A percentile compares a stretch with the other conserved stretches of the same genome.
Conservation (phyloP, 2,797 vertebrate species). For the Anabas testudineus region DNA sequence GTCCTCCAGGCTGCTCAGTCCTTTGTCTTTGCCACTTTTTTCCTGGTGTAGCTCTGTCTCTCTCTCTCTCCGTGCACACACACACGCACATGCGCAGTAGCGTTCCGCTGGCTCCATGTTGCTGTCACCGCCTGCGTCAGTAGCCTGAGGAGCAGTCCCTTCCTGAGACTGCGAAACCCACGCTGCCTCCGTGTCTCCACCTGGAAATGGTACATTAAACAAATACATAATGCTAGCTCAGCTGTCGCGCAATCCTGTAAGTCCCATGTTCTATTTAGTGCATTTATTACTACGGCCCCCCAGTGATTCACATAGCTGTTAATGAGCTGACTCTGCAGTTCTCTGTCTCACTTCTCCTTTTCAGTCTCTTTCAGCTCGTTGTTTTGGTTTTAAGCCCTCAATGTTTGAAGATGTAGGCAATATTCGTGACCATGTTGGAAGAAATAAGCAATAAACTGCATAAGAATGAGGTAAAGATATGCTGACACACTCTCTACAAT, state of each 20-base stretch:
- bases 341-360: background rate
- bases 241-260: too few relatives aligned
- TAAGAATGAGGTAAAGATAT: too few relatives aligned
- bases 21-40: constrained; percentile 85
- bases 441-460: too few relatives aligned
- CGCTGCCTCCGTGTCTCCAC: constrained; percentile 38
- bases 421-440: too few relatives aligned
- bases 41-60: constrained; percentile 66
- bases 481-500: too few relatives aligned
- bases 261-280: background rate
- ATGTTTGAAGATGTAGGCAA: too few relatives aligned
- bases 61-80: constrained; percentile 38
- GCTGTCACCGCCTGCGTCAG: constrained; percentile 78
- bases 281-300: background rate
- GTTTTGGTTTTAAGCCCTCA: background rate
- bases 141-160: constrained; percentile 47
- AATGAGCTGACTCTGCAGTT: too few relatives aligned
- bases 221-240: background rate
- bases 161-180: constrained; percentile 59
- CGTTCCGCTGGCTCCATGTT: constrained; percentile 67
- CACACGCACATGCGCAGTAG: constrained; percentile 82
- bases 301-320: background rate
- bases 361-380: background rate
- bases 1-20: constrained; percentile 57
- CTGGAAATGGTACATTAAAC: background rate